Evolutionary conservation across 2,797 vertebrate genomes (phyloP).

Genomic region (Aldrovandia affinis): DNA sequence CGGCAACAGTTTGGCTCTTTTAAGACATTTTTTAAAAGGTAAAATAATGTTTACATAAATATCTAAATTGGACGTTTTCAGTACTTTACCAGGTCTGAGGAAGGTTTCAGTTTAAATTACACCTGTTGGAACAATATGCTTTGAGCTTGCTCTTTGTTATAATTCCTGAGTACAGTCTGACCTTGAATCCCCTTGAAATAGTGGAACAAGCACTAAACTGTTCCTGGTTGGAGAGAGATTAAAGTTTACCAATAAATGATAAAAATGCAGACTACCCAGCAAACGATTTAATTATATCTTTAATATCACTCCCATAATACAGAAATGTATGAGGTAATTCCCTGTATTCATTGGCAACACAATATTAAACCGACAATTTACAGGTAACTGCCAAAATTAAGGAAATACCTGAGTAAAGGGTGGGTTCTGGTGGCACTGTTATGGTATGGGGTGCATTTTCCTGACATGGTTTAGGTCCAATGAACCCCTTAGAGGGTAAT

Average conservation of each 20-base stretch:
- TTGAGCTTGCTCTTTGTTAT: not conserved
- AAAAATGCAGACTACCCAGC: not conserved
- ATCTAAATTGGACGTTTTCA: not conserved
- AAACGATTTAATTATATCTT: not conserved
- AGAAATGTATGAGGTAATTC: too few species aligned
- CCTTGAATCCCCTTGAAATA: conserved; percentile 14
- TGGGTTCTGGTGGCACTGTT: too few species aligned
- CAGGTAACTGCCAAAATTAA: too few species aligned
- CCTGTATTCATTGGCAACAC: too few species aligned
- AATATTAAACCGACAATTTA: too few species aligned
- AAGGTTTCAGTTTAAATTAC: not conserved
- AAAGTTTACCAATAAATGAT: not conserved
- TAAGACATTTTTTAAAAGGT: not conserved
- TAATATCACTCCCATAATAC: not conserved
- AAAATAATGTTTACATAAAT: not conserved
- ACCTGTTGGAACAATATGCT: not conserved
- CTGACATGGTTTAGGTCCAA: too few species aligned
- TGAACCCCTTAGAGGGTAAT: too few species aligned
- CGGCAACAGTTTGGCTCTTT: not conserved
- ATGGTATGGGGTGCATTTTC: too few species aligned
- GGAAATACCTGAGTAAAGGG: too few species aligned
- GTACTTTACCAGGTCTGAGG: not conserved
- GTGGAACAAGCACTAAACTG: not conserved
- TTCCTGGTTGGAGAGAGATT: not conserved
- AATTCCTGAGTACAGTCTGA: not conserved